Evolutionary conservation across 2,113 vertebrate species (phyloP), one percentile per base, ranked within the genome.

Genomic region (Smithornis capensis): DNA sequence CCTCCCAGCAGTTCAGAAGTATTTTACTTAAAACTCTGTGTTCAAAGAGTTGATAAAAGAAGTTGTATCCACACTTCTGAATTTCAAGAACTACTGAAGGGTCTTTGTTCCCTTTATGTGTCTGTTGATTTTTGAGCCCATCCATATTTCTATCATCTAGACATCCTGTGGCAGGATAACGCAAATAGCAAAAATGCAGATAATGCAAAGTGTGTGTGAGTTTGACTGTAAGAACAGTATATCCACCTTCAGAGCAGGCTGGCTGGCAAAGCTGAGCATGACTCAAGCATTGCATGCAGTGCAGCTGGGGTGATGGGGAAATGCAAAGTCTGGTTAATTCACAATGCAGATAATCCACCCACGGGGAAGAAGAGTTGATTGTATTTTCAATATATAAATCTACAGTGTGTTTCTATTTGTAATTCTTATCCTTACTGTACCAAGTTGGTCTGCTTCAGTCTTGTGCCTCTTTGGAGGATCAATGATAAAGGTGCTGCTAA

Each of bases 261-360:
- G 33, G n/a, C 85, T 95, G 85, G 82, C 78, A 87, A 44, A 87
- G 75, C 65, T 40, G 8, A 65, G 65, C 37, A 10, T 93, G 87
- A 93, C 27, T n/a, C 92, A 92, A 91, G 75, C 87, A 25, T 68
- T 0, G 2, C 53, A 53, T 14, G n/a, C 62, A 29, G 62, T 33
- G 78, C 85, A 76, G 75, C 88, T 91, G 67, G 35, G 82, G 55
- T 57, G 7, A 92, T 84, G 78, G 84, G 90, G 96, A 95, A 95
- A 88, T 90, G 94, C 88, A 92, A 88, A 91, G 75, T 62, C 67
- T 44, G 22, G 14, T 65, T 92, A 85, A 93, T 94, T 94, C 94
- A 73, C 57, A 76, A 27, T 83, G 95, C 92, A 94, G 82, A 90
- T 93, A 88, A 69, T 88, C 86, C 88, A 92, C 95, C 94, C 79